Base-by-base conservation (phyloP, 2,113 vertebrate genomes). In the Callithrix jacchus region DNA sequence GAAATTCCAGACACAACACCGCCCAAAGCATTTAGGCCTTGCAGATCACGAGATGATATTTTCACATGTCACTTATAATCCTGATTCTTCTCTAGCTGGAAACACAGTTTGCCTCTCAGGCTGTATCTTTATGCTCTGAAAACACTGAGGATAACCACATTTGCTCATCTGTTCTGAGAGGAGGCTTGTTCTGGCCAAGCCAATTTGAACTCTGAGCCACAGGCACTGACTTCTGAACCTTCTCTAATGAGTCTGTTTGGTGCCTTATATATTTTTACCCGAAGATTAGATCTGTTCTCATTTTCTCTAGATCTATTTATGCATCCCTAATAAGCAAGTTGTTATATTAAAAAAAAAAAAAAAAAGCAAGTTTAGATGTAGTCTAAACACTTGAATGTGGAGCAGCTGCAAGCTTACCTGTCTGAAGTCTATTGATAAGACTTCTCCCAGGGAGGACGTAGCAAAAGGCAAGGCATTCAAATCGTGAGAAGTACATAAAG, bases 251-350 rank as follows among this genome's bases (percentile, higher is more conserved):
- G 21, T 96, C 96, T 97, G 80, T 97, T 98, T 97, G 74, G 20
- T 70, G 11, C 52, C 37, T 97, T 97, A 89, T 23, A 52, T 85
- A 81, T 40, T 87, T 93, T 97, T 70, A 52, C 87, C 95, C 49
- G 82, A 97, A 91, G 54, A 93, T 97, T 96, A 97, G 94, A 96
- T 91, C 97, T 97, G 93, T 97, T 97, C 92, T 97, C 94, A 96
- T 95, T 90, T 98, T 96, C 82, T 97, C 90, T 95, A 92, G 93
- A 83, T 94, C 66, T 94, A 87, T 98, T 97, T 91, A 93, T 49
- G 85, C 93, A 91, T 94, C 96, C 95, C 96, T 98, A 98, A 92
- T 97, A 98, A 96, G 83, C 94, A 27, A n/a, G 37, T 95, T 96
- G 64, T 5, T 76, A 95, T 93, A 64, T 27, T 23, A 27, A 54